phyloP scores from a whole-genome alignment of 1,140 invertebrate species.

The Lethrus apterus region DNA sequence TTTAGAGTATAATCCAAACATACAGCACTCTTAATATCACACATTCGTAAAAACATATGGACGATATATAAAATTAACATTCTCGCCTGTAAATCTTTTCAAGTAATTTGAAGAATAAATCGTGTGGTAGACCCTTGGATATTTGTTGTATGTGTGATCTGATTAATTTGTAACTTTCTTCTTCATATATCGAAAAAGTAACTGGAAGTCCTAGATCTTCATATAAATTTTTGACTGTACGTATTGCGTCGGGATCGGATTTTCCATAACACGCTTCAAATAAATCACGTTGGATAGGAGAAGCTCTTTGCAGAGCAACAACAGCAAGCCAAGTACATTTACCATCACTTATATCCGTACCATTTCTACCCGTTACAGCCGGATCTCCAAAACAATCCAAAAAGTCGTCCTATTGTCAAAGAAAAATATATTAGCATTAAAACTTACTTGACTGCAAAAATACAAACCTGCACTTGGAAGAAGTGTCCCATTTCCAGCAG shows the following conservation, averaged over 20 bases:
- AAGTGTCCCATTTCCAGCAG: slow-evolving; percentile 90
- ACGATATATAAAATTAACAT: slow-evolving; percentile 36
- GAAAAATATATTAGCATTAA: slow-evolving; percentile 1
- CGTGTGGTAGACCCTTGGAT: slow-evolving; percentile 69
- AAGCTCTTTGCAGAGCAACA: slow-evolving; percentile 75
- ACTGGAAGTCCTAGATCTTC: slow-evolving; percentile 66
- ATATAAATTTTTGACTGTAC: slow-evolving; percentile 69
- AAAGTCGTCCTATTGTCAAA: slow-evolving; percentile 85
- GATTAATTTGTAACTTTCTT: slow-evolving; percentile 72
- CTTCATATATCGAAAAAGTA: slow-evolving; percentile 75
- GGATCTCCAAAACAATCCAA: slow-evolving; percentile 86
- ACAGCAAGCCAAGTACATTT: slow-evolving; percentile 94
- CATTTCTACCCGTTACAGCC: slow-evolving; percentile 74
- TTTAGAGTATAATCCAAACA: slow-evolving; percentile 5
- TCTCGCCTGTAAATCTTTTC: slow-evolving; percentile 68
- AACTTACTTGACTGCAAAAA: neutral
- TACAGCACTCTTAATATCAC: slow-evolving; percentile 11
- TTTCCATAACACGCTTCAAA: slow-evolving; percentile 74
- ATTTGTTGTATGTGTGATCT: slow-evolving; percentile 76
- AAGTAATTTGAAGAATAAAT: slow-evolving; percentile 71
- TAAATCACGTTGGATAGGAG: slow-evolving; percentile 62
- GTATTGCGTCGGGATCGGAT: slow-evolving; percentile 56
- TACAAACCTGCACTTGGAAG: slow-evolving; percentile 74
- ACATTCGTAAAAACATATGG: slow-evolving; percentile 5
- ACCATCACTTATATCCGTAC: slow-evolving; percentile 86